Evolutionary conservation across 1,140 invertebrate genomes (phyloP), one percentile per base, ranked within the genome.

Genomic region (Pseudachorutes palmiensis): DNA sequence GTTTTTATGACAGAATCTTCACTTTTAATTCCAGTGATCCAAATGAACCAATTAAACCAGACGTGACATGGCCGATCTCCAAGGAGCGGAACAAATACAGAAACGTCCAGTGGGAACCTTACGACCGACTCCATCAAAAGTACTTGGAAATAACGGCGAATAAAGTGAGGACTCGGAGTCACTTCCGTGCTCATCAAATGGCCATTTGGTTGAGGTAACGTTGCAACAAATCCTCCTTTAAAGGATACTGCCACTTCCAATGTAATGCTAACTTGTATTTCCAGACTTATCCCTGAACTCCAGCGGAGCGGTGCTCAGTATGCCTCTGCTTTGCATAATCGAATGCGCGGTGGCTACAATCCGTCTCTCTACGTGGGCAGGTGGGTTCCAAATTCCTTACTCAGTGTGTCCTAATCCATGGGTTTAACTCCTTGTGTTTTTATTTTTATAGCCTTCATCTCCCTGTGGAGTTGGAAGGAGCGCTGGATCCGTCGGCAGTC

Each of bases 111-210:
- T 96, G 92, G 93, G 92, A 94, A 70, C 87, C 90, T 75, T 95
- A 94, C 77, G 91, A 94, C 76, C 87, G 87, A 1, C 81, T 90
- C 22, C 90, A 93, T 80, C 91, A 94, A 75, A 92, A 93, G 76
- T 95, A 94, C 80, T 82, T 95, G 70, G 90, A 93, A 83, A 92
- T 96, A 70, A 89, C 91, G 33, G 66, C 67, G 1, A 74, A 68
- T 68, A 88, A 88, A 75, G 81, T 86, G 2, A 84, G 86, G 67
- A 86, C 87, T 81, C 86, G 85, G 74, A 88, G 85, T 72, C 92
- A 93, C 78, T 95, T 94, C 77, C 82, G 91, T 9, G 90, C 90
- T 1, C 89, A 92, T 78, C 91, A 94, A 79, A 87, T 94, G 82
- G 90, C 91, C 9, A 84, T 95, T 45, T 96, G 93, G 93, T 79